These are phyloP conservation scores for Macaca mulatta DNA, from an alignment of 2,113 vertebrate species.

Conservation along the genomic window DNA sequence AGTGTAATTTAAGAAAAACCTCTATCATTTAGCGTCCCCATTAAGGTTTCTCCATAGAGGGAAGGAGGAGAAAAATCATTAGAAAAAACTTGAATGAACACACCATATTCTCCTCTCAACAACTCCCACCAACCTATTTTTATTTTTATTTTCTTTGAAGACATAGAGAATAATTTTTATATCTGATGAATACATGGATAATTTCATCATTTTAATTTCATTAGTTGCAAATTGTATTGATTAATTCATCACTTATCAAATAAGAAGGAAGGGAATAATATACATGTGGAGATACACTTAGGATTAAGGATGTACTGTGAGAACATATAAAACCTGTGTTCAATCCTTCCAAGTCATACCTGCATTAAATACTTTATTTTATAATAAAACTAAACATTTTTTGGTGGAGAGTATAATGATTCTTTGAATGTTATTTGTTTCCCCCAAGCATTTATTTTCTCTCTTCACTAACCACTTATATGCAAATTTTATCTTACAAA, in stretches of 20 bases:
- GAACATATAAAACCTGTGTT: neutral
- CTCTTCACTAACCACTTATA: too few species aligned
- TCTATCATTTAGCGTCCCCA: neutral
- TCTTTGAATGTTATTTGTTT: neutral
- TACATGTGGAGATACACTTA: neutral
- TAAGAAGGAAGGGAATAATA: neutral
- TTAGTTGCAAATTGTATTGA: neutral
- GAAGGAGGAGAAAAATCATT: neutral
- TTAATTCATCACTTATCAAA: neutral
- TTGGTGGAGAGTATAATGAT: neutral
- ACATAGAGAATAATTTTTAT: neutral
- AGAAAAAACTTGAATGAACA: neutral
- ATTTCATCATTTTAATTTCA: neutral
- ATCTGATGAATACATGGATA: neutral
- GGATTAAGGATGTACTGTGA: neutral
- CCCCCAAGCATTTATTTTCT: neutral
- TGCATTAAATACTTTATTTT: neutral
- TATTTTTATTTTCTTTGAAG: neutral
- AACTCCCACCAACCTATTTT: neutral
- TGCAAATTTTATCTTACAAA: neutral
- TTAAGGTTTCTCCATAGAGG: neutral
- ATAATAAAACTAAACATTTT: neutral
- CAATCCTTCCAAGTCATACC: neutral
- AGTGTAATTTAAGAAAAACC: neutral
- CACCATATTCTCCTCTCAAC: neutral